phyloP scores from a whole-genome alignment of 2,888 invertebrate species.

The Ichneumon xanthorius region DNA sequence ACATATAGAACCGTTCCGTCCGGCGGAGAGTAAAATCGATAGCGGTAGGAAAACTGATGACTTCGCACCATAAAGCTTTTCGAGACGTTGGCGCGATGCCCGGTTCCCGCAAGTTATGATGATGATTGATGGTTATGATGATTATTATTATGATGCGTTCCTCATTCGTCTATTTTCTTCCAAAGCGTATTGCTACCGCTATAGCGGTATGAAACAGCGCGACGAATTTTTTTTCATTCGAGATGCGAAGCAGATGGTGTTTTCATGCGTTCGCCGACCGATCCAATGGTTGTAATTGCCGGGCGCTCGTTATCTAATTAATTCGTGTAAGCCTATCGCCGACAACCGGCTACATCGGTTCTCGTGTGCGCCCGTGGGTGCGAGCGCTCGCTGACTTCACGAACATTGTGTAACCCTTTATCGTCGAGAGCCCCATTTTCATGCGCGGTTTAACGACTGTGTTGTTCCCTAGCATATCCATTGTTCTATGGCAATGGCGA shows the following conservation, averaged over 20 bases:
- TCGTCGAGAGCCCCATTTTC: not conserved
- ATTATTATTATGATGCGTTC: not conserved
- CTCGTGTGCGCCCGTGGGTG: not conserved
- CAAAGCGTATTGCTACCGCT: conserved; percentile 2
- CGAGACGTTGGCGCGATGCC: not conserved
- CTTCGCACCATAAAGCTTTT: not conserved
- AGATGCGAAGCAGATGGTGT: conserved; percentile 81
- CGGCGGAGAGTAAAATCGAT: conserved; percentile 27
- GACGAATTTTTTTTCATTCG: conserved; percentile 60
- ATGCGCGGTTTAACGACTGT: not conserved
- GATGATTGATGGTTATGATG: conserved; percentile 37
- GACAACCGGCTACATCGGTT: conserved; percentile 14
- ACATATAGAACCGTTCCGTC: not conserved
- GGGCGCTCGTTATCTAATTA: conserved; percentile 81
- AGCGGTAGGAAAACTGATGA: not conserved
- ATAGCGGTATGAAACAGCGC: conserved; percentile 19
- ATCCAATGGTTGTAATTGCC: conserved; percentile 76
- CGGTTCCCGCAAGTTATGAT: not conserved
- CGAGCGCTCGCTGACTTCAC: not conserved
- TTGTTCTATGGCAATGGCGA: not conserved
- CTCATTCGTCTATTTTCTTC: conserved; percentile 17
- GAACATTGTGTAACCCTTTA: conserved; percentile 30
- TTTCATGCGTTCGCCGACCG: conserved; percentile 72
- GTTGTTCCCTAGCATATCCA: not conserved
- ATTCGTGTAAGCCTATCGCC: conserved; percentile 73